A percentile compares a stretch with the other conserved stretches of the same genome.
Conservation (phyloP, 2,113 vertebrate genomes). For the Oenanthe oenanthe region DNA sequence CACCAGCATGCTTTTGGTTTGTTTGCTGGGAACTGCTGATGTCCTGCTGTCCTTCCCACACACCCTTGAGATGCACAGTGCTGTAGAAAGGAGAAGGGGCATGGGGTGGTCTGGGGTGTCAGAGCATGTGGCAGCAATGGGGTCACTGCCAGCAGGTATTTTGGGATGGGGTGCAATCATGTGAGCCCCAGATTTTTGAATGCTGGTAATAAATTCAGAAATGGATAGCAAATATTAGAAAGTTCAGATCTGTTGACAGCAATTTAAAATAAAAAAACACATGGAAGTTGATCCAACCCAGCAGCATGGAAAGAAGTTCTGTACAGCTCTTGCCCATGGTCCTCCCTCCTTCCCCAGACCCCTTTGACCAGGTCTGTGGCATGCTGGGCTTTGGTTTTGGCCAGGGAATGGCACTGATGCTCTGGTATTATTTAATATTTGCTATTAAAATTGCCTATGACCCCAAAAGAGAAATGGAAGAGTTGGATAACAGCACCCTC, state of each 20-base stretch:
- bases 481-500: not conserved
- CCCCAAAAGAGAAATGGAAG: not conserved
- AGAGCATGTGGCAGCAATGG: not conserved
- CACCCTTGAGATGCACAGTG: not conserved
- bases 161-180: not conserved
- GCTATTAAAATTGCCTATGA: not conserved
- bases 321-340: rapidly evolving
- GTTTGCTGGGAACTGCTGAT: not conserved
- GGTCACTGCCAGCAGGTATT: not conserved
- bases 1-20: not conserved
- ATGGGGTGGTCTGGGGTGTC: too few species aligned
- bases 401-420: not conserved
- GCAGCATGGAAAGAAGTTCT: not conserved
- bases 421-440: not conserved
- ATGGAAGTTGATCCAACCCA: not conserved
- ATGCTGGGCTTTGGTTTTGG: not conserved
- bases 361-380: not conserved
- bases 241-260: not conserved
- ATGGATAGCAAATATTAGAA: not conserved
- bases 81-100: not conserved
- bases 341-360: not conserved
- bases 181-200: not conserved
- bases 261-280: not conserved
- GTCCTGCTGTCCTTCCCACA: not conserved
- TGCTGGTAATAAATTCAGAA: not conserved